phyloP scores from a whole-genome alignment of 1,140 invertebrate genomes.

The Diuraphis noxia region DNA sequence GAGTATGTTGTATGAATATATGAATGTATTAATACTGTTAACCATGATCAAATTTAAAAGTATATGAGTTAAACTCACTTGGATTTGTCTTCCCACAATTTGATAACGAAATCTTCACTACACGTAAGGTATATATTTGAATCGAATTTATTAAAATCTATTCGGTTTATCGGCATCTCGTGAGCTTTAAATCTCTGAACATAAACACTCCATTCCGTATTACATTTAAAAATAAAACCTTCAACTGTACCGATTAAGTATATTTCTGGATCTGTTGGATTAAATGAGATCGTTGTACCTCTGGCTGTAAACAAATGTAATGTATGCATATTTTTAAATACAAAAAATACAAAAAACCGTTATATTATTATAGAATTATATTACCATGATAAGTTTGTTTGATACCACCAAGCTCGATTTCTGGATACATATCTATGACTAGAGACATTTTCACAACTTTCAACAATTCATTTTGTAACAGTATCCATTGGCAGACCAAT shows the following conservation, averaged over 20 bases:
- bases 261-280: constrained; percentile 75
- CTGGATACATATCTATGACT: constrained; percentile 28
- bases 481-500: constrained; percentile 81
- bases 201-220: constrained; percentile 77
- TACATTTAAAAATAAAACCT: constrained; percentile 89
- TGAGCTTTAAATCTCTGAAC: constrained; percentile 79
- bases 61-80: constrained; percentile 44
- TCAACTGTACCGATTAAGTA: constrained; percentile 92
- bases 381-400: constrained; percentile 12
- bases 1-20: not conserved
- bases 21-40: no score
- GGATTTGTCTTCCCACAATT: constrained; percentile 85
- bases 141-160: constrained; percentile 87
- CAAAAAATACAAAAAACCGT: not conserved
- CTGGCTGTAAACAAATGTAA: constrained; percentile 66
- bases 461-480: constrained; percentile 78
- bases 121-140: constrained; percentile 86
- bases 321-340: not conserved
- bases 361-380: not conserved
- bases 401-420: not conserved
- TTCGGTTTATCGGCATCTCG: constrained; percentile 83
- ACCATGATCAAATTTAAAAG: not conserved
- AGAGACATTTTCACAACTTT: constrained; percentile 68
- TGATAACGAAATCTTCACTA: constrained; percentile 89
- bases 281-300: constrained; percentile 84